Evolutionary conservation across 2,888 invertebrate species (phyloP).

Genomic region (Morinoia aosen): DNA sequence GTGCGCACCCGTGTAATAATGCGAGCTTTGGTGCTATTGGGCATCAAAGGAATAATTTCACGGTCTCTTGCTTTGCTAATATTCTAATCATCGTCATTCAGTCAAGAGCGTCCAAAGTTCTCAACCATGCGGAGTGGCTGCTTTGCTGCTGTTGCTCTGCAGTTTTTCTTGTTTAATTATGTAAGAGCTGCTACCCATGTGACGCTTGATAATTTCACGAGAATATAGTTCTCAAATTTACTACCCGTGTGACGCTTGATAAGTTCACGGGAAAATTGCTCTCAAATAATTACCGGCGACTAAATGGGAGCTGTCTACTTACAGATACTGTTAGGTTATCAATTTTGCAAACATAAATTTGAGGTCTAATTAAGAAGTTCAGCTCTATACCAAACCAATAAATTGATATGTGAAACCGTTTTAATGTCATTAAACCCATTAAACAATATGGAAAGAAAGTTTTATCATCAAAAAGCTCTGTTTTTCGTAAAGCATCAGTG

Average conservation of each 20-base stretch:
- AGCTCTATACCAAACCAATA: neutral
- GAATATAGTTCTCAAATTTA: neutral
- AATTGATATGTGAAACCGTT: neutral
- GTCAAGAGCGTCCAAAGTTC: neutral
- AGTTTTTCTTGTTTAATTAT: neutral
- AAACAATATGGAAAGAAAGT: too few species aligned
- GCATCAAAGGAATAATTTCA: slow-evolving; percentile 18
- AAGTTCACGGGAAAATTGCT: neutral
- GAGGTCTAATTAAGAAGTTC: neutral
- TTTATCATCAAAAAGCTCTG: too few species aligned
- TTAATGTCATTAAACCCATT: neutral
- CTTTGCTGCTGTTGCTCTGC: neutral
- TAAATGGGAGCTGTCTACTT: neutral
- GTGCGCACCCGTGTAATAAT: neutral
- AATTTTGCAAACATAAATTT: neutral
- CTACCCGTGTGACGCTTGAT: too few species aligned
- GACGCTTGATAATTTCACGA: too few species aligned
- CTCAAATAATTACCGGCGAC: neutral
- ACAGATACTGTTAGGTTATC: neutral
- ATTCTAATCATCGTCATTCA: neutral
- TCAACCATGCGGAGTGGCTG: neutral
- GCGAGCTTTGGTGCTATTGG: neutral
- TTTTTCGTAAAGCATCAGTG: neutral
- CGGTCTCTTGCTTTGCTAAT: neutral
- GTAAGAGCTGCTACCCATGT: too few species aligned